phyloP scores from a whole-genome alignment of 2,797 vertebrate genomes.

The Miichthys miiuy region DNA sequence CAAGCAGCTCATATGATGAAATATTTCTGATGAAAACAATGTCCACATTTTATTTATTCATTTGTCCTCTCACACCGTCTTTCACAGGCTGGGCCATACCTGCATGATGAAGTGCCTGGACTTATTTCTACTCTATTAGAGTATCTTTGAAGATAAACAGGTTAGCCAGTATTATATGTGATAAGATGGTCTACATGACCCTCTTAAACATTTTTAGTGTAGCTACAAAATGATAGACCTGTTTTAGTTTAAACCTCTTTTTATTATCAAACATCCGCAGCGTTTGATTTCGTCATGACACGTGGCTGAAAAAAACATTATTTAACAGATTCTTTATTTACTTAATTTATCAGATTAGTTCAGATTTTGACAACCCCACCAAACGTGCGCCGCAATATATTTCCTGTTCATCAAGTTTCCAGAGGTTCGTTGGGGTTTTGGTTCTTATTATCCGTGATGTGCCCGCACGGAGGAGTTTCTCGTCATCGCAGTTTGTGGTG shows the following conservation, averaged over 20 bases:
- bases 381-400: not conserved
- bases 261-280: not conserved
- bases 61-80: not conserved
- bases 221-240: not conserved
- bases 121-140: not conserved
- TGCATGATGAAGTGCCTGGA: not conserved
- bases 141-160: not conserved
- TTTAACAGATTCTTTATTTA: not conserved
- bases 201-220: not conserved
- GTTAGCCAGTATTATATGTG: not conserved
- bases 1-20: too few species aligned
- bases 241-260: not conserved
- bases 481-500: slow-evolving; percentile 18
- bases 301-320: not conserved
- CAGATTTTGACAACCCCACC: not conserved
- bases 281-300: not conserved
- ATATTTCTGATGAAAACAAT: not conserved
- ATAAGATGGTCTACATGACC: not conserved
- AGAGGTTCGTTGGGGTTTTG: not conserved
- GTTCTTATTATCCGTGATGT: not conserved
- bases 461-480: rapidly evolving
- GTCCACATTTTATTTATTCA: not conserved
- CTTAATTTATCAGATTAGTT: not conserved
- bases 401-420: not conserved
- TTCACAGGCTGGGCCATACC: not conserved